Percentiles rank a stretch among this genome's conserved stretches.
Conservation (phyloP, 2,888 invertebrate species). For the Tachina fera region DNA sequence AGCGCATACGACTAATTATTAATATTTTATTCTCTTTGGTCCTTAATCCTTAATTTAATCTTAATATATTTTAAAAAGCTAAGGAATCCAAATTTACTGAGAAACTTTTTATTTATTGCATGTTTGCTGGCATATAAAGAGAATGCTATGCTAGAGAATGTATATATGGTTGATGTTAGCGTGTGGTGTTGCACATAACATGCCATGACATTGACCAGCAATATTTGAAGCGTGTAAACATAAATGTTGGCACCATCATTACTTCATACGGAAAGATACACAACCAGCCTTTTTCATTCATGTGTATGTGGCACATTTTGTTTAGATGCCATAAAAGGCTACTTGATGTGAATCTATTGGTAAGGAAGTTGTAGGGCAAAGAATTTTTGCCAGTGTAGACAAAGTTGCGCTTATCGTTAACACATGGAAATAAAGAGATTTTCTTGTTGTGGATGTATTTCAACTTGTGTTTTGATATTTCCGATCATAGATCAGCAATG, state of each 20-base stretch:
- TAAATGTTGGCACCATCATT: constrained; percentile 70
- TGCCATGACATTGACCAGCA: constrained; percentile 72
- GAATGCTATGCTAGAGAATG: constrained; percentile 17
- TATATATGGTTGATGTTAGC: constrained; percentile 51
- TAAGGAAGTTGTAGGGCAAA: constrained; percentile 7
- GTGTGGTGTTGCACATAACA: constrained; percentile 71
- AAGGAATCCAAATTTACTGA: neutral
- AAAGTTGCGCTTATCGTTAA: neutral
- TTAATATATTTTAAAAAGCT: neutral
- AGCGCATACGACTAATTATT: no score
- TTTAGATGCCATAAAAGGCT: constrained; percentile 55
- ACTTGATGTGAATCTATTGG: constrained; percentile 67
- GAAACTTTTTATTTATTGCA: neutral
- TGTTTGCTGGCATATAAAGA: constrained; percentile 13
- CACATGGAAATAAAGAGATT: no score
- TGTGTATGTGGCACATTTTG: constrained; percentile 32
- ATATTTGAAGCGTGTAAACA: constrained; percentile 72
- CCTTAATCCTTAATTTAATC: neutral
- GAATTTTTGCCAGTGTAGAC: neutral
- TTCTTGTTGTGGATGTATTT: no score
- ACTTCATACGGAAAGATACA: constrained; percentile 36
- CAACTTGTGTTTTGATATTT: no score
- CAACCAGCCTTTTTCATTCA: constrained; percentile 26
- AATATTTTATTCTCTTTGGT: no score
- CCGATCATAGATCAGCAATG: no score